Conservation (phyloP, 53 echinoderm and acorn worm species). For the Patiria pectinifera region DNA sequence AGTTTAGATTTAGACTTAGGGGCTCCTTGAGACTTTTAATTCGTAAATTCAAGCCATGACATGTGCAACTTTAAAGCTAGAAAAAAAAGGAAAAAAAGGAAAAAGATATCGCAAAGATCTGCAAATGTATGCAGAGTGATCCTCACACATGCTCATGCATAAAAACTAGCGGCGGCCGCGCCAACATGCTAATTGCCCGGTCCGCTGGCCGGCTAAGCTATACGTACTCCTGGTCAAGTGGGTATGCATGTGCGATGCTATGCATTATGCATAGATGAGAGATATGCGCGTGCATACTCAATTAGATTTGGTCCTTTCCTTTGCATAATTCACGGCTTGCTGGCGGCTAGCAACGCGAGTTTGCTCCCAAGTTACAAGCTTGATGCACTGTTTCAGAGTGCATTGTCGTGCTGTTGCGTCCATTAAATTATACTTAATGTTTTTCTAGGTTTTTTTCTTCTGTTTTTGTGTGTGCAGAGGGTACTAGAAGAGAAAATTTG, state of each 20-base stretch:
- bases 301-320: slow-evolving; percentile 2
- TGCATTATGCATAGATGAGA: slow-evolving; percentile 49
- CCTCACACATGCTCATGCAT: slow-evolving; percentile 61
- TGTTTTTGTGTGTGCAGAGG: too few relatives aligned
- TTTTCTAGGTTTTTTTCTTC: too few relatives aligned
- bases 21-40: too few relatives aligned
- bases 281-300: slow-evolving; percentile 46
- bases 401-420: background rate
- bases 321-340: slow-evolving; percentile 54
- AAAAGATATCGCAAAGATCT: background rate
- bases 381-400: background rate
- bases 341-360: background rate
- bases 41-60: too few relatives aligned
- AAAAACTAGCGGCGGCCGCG: slow-evolving; percentile 33
- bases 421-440: too few relatives aligned
- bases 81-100: background rate
- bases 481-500: too few relatives aligned
- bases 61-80: background rate
- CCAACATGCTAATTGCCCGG: slow-evolving; percentile 25
- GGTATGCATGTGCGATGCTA: slow-evolving; percentile 40
- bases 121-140: slow-evolving; percentile 6
- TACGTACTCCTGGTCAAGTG: background rate
- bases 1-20: too few relatives aligned
- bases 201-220: background rate
- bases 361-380: background rate